Conservation (phyloP, 2,888 invertebrate genomes). For the Harpalus rufipes region DNA sequence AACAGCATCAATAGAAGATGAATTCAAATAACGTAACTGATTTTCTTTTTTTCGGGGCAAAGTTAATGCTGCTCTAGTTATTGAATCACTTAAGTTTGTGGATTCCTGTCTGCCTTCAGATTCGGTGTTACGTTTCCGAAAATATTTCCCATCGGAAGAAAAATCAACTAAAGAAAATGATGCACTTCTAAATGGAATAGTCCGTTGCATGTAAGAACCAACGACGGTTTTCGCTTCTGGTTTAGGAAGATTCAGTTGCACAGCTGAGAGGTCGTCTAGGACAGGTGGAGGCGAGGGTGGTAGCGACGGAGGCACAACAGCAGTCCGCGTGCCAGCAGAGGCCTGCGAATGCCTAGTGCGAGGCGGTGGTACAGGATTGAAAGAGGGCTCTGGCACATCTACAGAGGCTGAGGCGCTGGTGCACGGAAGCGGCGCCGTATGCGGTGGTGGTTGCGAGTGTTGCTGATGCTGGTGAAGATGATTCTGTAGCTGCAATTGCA, state of each 20-base stretch:
- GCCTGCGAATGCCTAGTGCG: conserved; percentile 73
- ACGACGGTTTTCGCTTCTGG: conserved; percentile 68
- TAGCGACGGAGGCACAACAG: conserved; percentile 68
- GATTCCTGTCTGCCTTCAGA: conserved; percentile 69
- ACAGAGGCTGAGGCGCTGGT: conserved; percentile 77
- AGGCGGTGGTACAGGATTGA: conserved; percentile 75
- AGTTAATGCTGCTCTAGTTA: conserved; percentile 74
- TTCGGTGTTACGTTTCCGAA: conserved; percentile 74
- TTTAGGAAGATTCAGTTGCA: conserved; percentile 66
- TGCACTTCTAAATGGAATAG: conserved; percentile 89
- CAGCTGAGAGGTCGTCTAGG: conserved; percentile 68
- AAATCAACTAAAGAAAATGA: conserved; percentile 94
- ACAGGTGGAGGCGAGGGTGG: conserved; percentile 72
- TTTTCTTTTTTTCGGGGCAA: conserved; percentile 75
- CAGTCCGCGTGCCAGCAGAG: conserved; percentile 36
- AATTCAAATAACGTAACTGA: conserved; percentile 42
- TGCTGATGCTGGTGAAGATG: conserved; percentile 78
- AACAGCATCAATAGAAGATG: neutral
- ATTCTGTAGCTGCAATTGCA: conserved; percentile 77
- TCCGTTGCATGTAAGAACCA: conserved; percentile 73
- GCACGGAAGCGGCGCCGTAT: conserved; percentile 72
- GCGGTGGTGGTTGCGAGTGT: conserved; percentile 6
- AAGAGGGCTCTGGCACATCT: neutral
- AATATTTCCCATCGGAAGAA: conserved; percentile 82
- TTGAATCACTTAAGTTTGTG: conserved; percentile 71